These are phyloP conservation scores for Bothrops jararaca DNA, from an alignment of 2,113 vertebrate species.

Conservation along the genomic window DNA sequence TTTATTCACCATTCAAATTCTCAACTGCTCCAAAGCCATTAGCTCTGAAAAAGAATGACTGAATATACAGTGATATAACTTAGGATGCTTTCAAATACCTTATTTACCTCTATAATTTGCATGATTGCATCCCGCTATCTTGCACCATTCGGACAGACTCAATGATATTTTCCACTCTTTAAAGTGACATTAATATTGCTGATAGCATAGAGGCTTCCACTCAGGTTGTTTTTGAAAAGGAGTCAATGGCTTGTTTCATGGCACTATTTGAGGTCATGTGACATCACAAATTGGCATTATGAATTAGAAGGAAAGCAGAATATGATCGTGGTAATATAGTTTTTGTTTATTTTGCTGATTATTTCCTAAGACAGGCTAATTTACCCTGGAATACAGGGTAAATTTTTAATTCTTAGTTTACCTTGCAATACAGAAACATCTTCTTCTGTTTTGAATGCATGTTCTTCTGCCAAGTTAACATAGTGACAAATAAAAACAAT, in stretches of 20 bases:
- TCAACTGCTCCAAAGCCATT: background rate
- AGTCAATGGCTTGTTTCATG: constrained; percentile 24
- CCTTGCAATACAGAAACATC: background rate
- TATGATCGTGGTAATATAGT: background rate
- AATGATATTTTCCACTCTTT: constrained; percentile 67
- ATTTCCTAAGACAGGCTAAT: background rate
- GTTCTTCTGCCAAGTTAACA: constrained; percentile 4
- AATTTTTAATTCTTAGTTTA: background rate
- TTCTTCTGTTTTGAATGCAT: background rate
- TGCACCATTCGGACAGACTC: constrained; percentile 63
- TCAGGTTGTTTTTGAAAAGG: constrained; percentile 48
- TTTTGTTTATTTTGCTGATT: constrained; percentile 21
- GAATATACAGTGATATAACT: constrained; percentile 48
- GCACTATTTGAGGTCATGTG: constrained; percentile 40
- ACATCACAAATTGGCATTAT: constrained; percentile 21
- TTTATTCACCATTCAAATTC: background rate
- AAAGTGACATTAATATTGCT: constrained; percentile 61
- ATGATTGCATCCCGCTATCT: constrained; percentile 61
- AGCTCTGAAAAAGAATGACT: constrained; percentile 32
- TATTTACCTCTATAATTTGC: constrained; percentile 60
- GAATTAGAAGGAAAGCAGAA: constrained; percentile 32
- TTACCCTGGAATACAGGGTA: too few relatives aligned
- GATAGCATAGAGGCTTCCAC: constrained; percentile 60
- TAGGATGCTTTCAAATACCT: constrained; percentile 57
- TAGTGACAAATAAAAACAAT: background rate